phyloP scores from a whole-genome alignment of 1,140 invertebrate genomes.

The Nebria ingens region DNA sequence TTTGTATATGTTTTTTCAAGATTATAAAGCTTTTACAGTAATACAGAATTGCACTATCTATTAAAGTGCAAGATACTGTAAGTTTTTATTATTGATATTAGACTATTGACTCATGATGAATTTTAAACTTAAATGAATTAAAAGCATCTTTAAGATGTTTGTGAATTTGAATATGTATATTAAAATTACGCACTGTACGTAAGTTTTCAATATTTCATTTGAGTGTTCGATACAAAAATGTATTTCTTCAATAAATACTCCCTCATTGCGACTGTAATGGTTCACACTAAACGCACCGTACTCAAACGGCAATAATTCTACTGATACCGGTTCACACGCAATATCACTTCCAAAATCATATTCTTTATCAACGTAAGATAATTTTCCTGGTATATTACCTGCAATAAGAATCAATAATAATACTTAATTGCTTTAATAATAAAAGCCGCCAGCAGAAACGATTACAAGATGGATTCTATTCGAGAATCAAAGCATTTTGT shows the following conservation, averaged over 20 bases:
- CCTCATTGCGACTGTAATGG: constrained; percentile 24
- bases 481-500: no score
- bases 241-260: constrained; percentile 28
- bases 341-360: constrained; percentile 23
- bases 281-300: constrained; percentile 20
- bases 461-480: no score
- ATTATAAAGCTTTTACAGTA: no score
- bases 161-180: no score
- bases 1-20: no score
- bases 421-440: neutral
- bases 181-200: constrained; percentile 20
- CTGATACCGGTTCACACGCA: constrained; percentile 17
- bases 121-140: no score
- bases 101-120: no score
- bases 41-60: no score
- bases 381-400: constrained; percentile 19
- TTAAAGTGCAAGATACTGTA: no score
- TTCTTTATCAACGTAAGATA: constrained; percentile 19
- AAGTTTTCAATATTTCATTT: constrained; percentile 20
- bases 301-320: constrained; percentile 21
- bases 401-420: neutral
- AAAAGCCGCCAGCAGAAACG: no score
- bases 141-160: no score
- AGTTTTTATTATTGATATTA: no score
- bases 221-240: constrained; percentile 27